phyloP scores from a whole-genome alignment of 2,888 invertebrate genomes.

The Netelia fuscicornis region DNA sequence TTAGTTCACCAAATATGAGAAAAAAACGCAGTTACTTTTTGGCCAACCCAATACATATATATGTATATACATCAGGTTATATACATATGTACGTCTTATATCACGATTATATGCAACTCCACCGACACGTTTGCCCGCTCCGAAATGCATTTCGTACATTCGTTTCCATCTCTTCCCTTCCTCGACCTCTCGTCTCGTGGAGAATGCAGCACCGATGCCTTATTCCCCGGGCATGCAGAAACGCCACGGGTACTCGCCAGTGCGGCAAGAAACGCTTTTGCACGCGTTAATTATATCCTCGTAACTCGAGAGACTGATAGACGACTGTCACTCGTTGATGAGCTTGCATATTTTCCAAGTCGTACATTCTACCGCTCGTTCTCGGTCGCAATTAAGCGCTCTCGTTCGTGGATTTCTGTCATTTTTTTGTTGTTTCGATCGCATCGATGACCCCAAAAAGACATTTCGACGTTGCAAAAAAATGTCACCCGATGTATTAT shows the following conservation, averaged over 20 bases:
- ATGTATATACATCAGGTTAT: not conserved
- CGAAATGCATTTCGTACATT: constrained; percentile 14
- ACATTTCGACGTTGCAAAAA: too few species aligned
- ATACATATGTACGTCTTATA: not conserved
- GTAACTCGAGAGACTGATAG: constrained; percentile 35
- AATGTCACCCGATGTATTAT: too few species aligned
- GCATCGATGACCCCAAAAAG: too few species aligned
- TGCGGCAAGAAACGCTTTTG: constrained; percentile 48
- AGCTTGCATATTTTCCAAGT: constrained; percentile 57
- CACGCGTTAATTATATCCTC: constrained; percentile 62
- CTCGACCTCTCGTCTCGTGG: not conserved
- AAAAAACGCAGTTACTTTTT: too few species aligned
- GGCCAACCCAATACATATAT: not conserved
- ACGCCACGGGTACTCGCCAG: constrained; percentile 24
- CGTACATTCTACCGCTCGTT: not conserved
- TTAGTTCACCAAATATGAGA: too few species aligned
- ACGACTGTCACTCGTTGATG: constrained; percentile 49
- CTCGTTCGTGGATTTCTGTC: not conserved
- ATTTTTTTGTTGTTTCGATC: too few species aligned
- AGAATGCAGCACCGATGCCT: constrained; percentile 33
- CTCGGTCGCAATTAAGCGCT: not conserved
- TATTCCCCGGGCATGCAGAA: constrained; percentile 32
- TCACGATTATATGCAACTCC: constrained; percentile 30
- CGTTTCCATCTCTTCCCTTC: not conserved
- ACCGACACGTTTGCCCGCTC: constrained; percentile 34